A percentile compares a stretch with the other conserved stretches of the same genome.
These are phyloP conservation scores for Cheiracanthium punctorium DNA, from an alignment of 2,888 invertebrate species.

Conservation along the genomic window DNA sequence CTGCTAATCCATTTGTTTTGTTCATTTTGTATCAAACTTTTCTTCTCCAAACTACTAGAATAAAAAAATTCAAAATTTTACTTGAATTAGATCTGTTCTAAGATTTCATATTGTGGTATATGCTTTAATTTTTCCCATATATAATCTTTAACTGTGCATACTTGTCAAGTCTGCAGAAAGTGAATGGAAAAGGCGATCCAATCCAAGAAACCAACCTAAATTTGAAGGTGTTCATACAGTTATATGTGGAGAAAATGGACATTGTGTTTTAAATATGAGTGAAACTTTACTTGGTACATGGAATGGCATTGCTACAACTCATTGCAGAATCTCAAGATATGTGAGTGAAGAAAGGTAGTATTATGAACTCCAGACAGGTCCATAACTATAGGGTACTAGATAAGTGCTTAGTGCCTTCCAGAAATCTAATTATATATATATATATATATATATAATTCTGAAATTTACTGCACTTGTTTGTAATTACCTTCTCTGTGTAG, in stretches of 20 bases:
- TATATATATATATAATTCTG: too few species aligned
- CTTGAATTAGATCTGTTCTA: too few species aligned
- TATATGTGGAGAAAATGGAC: slow-evolving; percentile 62
- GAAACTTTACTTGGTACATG: slow-evolving; percentile 27
- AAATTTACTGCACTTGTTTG: too few species aligned
- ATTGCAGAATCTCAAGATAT: slow-evolving; percentile 49
- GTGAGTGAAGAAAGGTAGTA: slow-evolving; percentile 58
- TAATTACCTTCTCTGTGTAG: too few species aligned
- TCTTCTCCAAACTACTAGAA: background rate
- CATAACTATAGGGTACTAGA: too few species aligned
- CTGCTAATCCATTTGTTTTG: too few species aligned
- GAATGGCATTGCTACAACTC: slow-evolving; percentile 40
- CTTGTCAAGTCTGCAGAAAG: slow-evolving; percentile 70
- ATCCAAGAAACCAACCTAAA: slow-evolving; percentile 16
- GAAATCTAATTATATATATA: too few species aligned
- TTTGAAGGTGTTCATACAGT: slow-evolving; percentile 71
- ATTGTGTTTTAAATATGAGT: slow-evolving; percentile 26
- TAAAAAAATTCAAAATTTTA: background rate
- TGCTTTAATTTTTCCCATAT: background rate
- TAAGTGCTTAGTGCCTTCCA: too few species aligned
- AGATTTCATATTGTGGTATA: too few species aligned
- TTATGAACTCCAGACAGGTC: too few species aligned
- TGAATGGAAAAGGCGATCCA: slow-evolving; percentile 58
- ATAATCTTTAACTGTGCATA: slow-evolving; percentile 25
- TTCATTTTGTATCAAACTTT: background rate